Evolutionary conservation across 2,888 invertebrate genomes (phyloP).

Genomic region (Eutolmus rufibarbis): DNA sequence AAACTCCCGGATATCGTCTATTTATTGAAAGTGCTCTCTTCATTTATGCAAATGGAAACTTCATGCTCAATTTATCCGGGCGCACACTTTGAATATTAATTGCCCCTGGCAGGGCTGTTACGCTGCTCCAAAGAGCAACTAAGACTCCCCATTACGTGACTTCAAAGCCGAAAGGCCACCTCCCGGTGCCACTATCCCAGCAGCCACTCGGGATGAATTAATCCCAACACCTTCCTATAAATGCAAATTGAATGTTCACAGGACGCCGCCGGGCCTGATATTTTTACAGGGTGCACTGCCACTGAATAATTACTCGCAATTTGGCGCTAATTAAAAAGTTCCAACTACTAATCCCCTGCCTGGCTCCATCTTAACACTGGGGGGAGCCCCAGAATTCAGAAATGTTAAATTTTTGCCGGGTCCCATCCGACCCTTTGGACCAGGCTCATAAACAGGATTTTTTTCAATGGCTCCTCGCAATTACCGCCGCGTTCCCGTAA

Average conservation of each 20-base stretch:
- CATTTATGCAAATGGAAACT: constrained; percentile 41
- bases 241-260: constrained; percentile 32
- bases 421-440: neutral
- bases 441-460: neutral
- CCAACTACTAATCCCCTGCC: constrained; percentile 1
- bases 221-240: constrained; percentile 26
- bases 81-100: constrained; percentile 40
- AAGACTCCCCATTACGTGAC: constrained; percentile 24
- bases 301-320: constrained; percentile 21
- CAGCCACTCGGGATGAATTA: constrained; percentile 5
- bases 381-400: neutral
- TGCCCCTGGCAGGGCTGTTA: constrained; percentile 19
- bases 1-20: constrained; percentile 21
- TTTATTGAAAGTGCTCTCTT: constrained; percentile 34
- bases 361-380: neutral
- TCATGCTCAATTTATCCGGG: constrained; percentile 38
- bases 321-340: constrained; percentile 30
- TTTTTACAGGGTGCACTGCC: neutral
- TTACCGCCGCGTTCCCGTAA: neutral
- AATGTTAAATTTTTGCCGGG: neutral
- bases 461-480: neutral
- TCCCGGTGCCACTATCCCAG: neutral
- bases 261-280: neutral
- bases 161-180: constrained; percentile 8
- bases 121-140: neutral